Conservation (phyloP, 2,888 invertebrate species). For the Tetanocera ferruginea region DNA sequence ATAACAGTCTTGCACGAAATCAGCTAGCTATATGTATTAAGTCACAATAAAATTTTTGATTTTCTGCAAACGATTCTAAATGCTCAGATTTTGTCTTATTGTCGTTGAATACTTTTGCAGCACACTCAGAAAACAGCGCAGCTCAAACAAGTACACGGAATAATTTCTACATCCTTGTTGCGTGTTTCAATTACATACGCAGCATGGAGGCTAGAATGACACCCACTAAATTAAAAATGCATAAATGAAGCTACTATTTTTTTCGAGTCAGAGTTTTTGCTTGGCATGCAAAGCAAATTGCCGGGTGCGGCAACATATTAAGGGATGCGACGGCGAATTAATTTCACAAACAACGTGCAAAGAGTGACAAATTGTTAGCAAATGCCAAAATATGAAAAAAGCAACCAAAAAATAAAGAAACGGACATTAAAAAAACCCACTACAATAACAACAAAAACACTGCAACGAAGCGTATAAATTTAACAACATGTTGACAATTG, state of each 20-base stretch:
- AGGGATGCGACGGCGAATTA: conserved; percentile 52
- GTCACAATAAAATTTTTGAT: too few relatives aligned
- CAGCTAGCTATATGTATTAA: too few relatives aligned
- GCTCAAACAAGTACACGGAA: background rate
- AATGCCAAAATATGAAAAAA: background rate
- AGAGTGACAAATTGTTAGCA: conserved; percentile 53
- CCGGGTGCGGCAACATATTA: background rate
- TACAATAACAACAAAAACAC: conserved; percentile 7
- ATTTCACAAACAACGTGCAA: conserved; percentile 63
- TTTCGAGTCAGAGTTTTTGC: background rate
- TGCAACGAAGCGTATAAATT: conserved; percentile 52
- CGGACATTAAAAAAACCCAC: background rate
- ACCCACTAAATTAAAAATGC: conserved; percentile 64
- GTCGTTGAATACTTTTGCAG: too few relatives aligned
- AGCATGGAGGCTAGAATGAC: conserved; percentile 50
- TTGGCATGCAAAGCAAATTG: background rate
- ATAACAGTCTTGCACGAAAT: too few relatives aligned
- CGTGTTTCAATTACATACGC: conserved; percentile 29
- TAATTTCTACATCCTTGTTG: background rate
- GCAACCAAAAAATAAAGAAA: background rate
- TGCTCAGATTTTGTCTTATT: too few relatives aligned
- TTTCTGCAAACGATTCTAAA: too few relatives aligned
- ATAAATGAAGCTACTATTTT: conserved; percentile 19
- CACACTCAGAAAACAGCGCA: background rate
- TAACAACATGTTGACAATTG: conserved; percentile 58